Evolutionary conservation across 2,113 vertebrate genomes (phyloP).

Genomic region (Accipiter cooperii): DNA sequence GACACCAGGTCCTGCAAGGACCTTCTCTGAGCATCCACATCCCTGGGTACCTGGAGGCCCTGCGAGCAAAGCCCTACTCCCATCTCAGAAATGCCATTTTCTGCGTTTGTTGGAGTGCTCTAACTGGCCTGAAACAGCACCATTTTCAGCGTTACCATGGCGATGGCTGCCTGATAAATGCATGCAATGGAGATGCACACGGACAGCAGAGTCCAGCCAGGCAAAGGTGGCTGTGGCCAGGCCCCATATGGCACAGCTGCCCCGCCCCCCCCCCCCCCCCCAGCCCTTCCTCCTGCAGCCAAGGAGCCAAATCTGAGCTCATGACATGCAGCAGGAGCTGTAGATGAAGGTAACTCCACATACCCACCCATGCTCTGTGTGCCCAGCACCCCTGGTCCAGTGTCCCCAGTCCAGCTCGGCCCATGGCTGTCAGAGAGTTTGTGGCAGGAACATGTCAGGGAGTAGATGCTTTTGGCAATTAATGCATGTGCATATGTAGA

Average conservation of each 20-base stretch:
- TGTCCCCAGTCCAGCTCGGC: background rate
- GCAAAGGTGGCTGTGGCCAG: background rate
- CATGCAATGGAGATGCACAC: fast-evolving
- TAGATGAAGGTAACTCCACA: background rate
- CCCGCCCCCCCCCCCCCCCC: fast-evolving
- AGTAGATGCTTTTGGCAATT: background rate
- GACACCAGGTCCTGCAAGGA: background rate
- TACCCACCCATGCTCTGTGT: fast-evolving
- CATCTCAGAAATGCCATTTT: background rate
- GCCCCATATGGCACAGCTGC: fast-evolving
- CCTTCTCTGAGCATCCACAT: fast-evolving
- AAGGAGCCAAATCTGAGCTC: fast-evolving
- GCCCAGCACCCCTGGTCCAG: background rate
- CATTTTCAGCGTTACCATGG: constrained; percentile 36
- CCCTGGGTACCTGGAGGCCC: background rate
- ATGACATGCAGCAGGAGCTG: fast-evolving
- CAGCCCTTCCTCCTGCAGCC: background rate
- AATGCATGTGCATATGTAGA: background rate
- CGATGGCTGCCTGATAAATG: background rate
- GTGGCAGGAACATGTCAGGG: fast-evolving
- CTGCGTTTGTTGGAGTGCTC: background rate
- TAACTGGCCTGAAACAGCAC: background rate
- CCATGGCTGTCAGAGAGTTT: background rate
- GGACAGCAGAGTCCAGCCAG: background rate
- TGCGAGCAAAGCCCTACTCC: background rate